Evolutionary conservation across 2,888 invertebrate species (phyloP).

Genomic region (Heteropelma amictum): DNA sequence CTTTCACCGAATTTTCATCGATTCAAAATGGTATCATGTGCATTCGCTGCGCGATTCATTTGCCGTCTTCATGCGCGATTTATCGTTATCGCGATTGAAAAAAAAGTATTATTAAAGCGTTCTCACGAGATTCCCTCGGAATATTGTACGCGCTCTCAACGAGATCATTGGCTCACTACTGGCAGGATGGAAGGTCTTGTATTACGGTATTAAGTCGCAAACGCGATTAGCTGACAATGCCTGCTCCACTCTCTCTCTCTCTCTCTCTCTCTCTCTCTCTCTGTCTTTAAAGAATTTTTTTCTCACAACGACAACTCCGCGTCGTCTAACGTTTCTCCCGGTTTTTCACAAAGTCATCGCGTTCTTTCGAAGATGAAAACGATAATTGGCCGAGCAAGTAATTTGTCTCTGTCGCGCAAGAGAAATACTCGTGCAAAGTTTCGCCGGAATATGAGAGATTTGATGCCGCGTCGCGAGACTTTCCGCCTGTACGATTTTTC

Average conservation of each 20-base stretch:
- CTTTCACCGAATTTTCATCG: too few species aligned
- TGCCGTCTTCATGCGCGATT: too few species aligned
- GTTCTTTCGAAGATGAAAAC: constrained; percentile 16
- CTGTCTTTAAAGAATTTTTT: constrained; percentile 21
- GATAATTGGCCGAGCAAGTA: constrained; percentile 9
- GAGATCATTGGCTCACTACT: constrained; percentile 37
- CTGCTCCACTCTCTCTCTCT: neutral
- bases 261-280: neutral
- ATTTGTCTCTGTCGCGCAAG: neutral
- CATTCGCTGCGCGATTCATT: too few species aligned
- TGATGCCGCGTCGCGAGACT: neutral
- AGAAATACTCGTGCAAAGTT: constrained; percentile 4
- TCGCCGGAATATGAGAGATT: neutral
- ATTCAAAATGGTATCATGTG: too few species aligned
- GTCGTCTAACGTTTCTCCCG: constrained; percentile 19
- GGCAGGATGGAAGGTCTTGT: constrained; percentile 50
- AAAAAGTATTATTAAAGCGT: constrained; percentile 3
- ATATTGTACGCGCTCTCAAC: neutral
- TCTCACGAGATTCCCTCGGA: constrained; percentile 12
- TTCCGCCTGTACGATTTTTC: neutral
- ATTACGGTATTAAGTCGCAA: constrained; percentile 46
- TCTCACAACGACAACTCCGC: neutral
- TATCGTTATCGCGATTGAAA: too few species aligned
- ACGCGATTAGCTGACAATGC: constrained; percentile 44
- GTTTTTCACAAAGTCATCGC: constrained; percentile 28